phyloP scores from a whole-genome alignment of 2,797 vertebrate genomes.

The Eulemur albifrons region DNA sequence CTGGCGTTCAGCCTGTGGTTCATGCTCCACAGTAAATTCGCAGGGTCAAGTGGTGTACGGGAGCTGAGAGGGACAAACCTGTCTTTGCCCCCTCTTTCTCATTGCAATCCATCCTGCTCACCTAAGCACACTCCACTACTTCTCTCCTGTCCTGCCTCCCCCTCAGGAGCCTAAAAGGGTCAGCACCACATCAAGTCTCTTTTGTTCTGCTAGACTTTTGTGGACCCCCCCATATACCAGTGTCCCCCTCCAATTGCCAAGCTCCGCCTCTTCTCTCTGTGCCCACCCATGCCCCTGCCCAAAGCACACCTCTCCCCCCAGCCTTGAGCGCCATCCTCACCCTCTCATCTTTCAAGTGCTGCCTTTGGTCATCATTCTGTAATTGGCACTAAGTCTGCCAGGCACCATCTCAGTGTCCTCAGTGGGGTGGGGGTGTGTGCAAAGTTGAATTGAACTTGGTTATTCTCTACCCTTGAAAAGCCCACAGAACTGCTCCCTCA shows the following conservation, averaged over 20 bases:
- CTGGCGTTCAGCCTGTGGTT: neutral
- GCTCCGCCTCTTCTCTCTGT: neutral
- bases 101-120: neutral
- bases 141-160: neutral
- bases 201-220: neutral
- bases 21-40: neutral
- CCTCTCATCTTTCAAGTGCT: neutral
- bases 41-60: neutral
- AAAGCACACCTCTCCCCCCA: neutral
- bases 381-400: neutral
- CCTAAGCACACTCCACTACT: neutral
- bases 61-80: neutral
- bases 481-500: neutral
- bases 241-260: neutral
- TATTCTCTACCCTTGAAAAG: neutral
- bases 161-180: neutral
- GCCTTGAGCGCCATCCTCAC: no score
- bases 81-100: neutral
- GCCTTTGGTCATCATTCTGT: neutral
- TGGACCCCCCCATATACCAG: neutral
- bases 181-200: neutral
- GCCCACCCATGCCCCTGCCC: neutral
- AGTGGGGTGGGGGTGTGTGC: neutral
- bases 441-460: neutral
- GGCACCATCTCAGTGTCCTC: neutral